Evolutionary conservation across 2,888 invertebrate species (phyloP).

Genomic region (Thysanoteuthis rhombus): DNA sequence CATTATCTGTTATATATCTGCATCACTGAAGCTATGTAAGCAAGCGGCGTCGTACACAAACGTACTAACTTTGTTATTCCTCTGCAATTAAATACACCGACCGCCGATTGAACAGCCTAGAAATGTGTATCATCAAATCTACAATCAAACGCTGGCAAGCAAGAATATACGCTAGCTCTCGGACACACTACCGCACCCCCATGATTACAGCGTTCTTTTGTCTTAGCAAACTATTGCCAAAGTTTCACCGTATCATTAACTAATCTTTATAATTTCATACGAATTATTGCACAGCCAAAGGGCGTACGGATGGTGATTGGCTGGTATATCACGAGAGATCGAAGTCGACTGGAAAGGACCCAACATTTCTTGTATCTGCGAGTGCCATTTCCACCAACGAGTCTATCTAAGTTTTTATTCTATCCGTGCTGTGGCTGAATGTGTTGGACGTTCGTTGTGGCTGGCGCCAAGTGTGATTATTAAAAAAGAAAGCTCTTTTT

Average conservation of each 20-base stretch:
- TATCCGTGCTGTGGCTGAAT: neutral
- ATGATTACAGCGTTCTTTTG: neutral
- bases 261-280: neutral
- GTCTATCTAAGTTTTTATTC: neutral
- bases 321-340: neutral
- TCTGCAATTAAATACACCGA: neutral
- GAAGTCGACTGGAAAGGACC: neutral
- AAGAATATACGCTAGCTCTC: neutral
- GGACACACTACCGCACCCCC: neutral
- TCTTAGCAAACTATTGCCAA: neutral
- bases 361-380: neutral
- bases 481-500: too few relatives aligned
- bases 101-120: neutral
- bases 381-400: neutral
- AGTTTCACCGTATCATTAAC: neutral
- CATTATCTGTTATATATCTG: neutral
- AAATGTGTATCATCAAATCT: neutral
- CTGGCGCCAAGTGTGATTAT: too few relatives aligned
- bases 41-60: neutral
- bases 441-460: neutral
- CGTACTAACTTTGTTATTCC: neutral
- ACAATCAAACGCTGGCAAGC: neutral
- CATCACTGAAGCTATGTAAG: neutral
- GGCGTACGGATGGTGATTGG: neutral
- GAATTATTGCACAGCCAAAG: neutral